Base-by-base conservation (phyloP, 1,140 invertebrate species). In the Streblospio benedicti region DNA sequence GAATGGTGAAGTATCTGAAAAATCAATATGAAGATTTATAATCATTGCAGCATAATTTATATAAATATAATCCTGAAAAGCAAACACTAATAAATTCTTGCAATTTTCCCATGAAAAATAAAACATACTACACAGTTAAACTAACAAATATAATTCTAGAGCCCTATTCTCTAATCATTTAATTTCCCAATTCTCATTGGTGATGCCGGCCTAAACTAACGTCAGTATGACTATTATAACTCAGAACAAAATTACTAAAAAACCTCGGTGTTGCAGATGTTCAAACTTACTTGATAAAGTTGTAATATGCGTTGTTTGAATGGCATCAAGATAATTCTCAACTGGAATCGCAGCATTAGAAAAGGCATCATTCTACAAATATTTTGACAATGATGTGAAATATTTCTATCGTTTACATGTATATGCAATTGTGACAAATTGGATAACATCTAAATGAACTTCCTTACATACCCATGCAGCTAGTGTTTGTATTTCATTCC, bases 271-370 rank as follows among this genome's bases (percentile, higher is more conserved):
- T n/a, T n/a, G n/a, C n/a, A n/a, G n/a, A n/a, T n/a, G n/a, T n/a
- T n/a, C 50, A 14, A 6, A 51, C 54, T 57, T 67, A 71, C 70
- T 64, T 49, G 72, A 75, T 14, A 76, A 59, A 25, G 72, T 72
- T 82, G 82, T 62, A 64, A 73, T 59, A 67, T 77, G 71, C 45
- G 76, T 66, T 64, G 67, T 71, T 63, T 72, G 67, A 38, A 76
- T 64, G 35, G 76, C 65, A 64, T 78, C 59, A 86, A 90, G 83
- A 62, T 88, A 89, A 67, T 85, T 89, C 71, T 92, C 89, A 0
- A 86, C 85, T 25, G 89, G 89, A 64, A 91, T 86, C 4, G 89
- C 85, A 70, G 92, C 88, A 65, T 84, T 86, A 18, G 84, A 82
- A 70, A 86, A 88, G 4, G 84, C 83, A 67, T 73, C 79, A 44